Percentiles rank a stretch among this genome's conserved stretches.
phyloP scores from a whole-genome alignment of 2,113 vertebrate species.

The Aldabrachelys gigantea region DNA sequence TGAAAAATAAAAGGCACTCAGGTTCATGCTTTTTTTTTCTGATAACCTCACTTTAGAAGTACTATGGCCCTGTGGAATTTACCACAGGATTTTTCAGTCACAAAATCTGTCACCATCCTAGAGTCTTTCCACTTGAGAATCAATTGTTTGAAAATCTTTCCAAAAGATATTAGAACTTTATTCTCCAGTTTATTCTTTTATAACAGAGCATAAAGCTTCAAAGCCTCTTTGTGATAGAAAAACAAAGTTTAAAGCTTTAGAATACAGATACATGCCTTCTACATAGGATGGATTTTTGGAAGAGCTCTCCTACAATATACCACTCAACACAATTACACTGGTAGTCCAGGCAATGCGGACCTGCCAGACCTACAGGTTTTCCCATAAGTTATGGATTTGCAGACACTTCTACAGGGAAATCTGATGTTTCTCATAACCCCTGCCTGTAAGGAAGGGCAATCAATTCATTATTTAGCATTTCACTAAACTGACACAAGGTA shows the following conservation, averaged over 20 bases:
- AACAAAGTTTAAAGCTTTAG: slow-evolving; percentile 21
- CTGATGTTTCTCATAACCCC: not conserved
- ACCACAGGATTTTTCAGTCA: not conserved
- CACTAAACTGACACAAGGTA: slow-evolving; percentile 67
- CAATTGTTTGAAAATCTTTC: not conserved
- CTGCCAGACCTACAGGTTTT: not conserved
- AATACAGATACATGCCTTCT: not conserved
- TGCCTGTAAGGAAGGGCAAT: not conserved
- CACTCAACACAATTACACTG: not conserved
- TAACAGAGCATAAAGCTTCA: slow-evolving; percentile 27
- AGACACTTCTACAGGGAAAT: not conserved
- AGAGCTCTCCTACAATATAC: not conserved
- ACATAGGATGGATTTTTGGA: not conserved
- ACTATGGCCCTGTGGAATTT: not conserved
- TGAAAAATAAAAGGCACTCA: not conserved
- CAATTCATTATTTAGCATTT: not conserved
- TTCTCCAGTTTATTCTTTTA: slow-evolving; percentile 26
- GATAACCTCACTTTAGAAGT: not conserved
- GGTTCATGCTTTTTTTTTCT: not conserved
- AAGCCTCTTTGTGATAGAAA: not conserved
- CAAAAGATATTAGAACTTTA: not conserved
- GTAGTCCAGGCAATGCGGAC: not conserved
- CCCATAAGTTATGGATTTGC: not conserved
- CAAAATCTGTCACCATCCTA: not conserved
- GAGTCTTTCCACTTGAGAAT: not conserved